phyloP scores from a whole-genome alignment of 2,888 invertebrate species.

The Diaperis boleti region DNA sequence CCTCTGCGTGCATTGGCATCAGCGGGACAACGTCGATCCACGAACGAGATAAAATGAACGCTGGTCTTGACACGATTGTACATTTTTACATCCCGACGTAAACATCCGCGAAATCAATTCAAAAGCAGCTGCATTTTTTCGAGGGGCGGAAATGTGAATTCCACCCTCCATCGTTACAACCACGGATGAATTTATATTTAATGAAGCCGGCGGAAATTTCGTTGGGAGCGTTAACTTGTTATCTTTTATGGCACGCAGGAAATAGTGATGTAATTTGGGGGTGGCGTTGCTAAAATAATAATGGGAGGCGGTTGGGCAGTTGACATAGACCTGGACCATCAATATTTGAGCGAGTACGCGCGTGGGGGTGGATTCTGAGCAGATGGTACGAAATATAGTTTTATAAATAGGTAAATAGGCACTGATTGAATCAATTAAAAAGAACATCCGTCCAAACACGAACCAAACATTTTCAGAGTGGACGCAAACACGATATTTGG shows the following conservation, averaged over 20 bases:
- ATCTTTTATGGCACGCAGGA: constrained; percentile 30
- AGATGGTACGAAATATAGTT: too few relatives aligned
- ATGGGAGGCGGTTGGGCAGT: too few relatives aligned
- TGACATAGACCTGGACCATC: constrained; percentile 12
- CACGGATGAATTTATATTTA: constrained; percentile 32
- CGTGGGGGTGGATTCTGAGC: constrained; percentile 19
- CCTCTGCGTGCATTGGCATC: too few relatives aligned
- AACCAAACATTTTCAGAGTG: too few relatives aligned
- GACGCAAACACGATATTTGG: too few relatives aligned
- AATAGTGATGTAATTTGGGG: constrained; percentile 27
- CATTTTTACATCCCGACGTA: constrained; percentile 8
- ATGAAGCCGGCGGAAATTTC: constrained; percentile 32
- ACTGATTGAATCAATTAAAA: too few relatives aligned
- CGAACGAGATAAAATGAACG: not conserved
- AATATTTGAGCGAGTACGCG: constrained; percentile 7
- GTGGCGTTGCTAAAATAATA: constrained; percentile 18
- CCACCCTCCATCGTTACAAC: constrained; percentile 6
- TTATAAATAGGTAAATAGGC: too few relatives aligned
- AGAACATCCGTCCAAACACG: too few relatives aligned
- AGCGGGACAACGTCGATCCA: too few relatives aligned
- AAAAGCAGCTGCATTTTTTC: constrained; percentile 11
- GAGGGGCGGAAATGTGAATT: constrained; percentile 7
- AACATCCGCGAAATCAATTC: constrained; percentile 9
- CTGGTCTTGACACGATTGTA: constrained; percentile 4
- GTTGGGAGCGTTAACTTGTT: constrained; percentile 22